Conservation (phyloP, 2,888 invertebrate genomes). For the Coremacera marginata region DNA sequence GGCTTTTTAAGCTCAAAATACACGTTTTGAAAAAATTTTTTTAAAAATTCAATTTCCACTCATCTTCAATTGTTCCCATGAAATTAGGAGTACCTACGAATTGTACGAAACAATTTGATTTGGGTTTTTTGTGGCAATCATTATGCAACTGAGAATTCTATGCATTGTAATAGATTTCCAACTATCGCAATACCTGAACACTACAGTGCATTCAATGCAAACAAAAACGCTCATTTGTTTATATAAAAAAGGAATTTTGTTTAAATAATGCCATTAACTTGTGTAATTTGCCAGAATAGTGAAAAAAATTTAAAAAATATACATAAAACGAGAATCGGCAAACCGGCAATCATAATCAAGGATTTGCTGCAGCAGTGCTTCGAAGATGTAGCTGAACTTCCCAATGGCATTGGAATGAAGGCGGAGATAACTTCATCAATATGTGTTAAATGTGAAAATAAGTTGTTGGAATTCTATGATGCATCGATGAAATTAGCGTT, state of each 20-base stretch:
- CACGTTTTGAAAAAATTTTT: no score
- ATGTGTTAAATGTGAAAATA: constrained; percentile 8
- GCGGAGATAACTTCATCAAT: not conserved
- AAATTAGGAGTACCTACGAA: no score
- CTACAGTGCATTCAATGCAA: no score
- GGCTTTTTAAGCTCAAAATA: no score
- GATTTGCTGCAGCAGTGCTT: constrained; percentile 14
- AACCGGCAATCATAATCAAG: constrained; percentile 2
- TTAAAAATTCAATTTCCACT: no score
- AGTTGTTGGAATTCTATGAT: constrained; percentile 31
- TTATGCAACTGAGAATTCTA: no score
- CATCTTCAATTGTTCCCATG: no score
- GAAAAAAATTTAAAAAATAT: not conserved
- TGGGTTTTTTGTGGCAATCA: no score
- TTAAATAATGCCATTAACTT: constrained; percentile 11
- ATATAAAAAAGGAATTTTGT: not conserved
- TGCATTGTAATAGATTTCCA: no score
- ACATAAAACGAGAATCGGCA: not conserved
- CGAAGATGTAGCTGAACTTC: not conserved
- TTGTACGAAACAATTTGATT: no score
- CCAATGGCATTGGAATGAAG: not conserved
- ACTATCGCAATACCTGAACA: no score
- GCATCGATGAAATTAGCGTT: constrained; percentile 10
- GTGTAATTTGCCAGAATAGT: constrained; percentile 15
- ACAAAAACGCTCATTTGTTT: not conserved